Evolutionary conservation across 2,113 vertebrate genomes (phyloP).

Genomic region (Cryptoleucopteryx plumbea): DNA sequence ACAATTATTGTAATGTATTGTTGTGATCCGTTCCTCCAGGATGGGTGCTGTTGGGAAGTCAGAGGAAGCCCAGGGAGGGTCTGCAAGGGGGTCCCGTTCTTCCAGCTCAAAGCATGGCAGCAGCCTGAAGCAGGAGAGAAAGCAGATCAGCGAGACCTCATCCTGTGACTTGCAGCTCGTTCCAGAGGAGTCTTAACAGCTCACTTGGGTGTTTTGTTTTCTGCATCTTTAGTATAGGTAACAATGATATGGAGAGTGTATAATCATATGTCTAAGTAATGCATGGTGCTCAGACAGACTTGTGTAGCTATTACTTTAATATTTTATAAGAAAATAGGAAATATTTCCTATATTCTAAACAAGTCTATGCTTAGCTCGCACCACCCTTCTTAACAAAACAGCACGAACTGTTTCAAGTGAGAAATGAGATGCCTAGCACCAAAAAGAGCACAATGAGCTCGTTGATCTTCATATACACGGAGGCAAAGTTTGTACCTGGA

Average conservation of each 20-base stretch:
- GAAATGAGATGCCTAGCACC: neutral
- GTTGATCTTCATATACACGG: rapidly evolving
- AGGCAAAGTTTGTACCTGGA: rapidly evolving
- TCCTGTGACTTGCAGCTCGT: neutral
- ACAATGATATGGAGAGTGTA: neutral
- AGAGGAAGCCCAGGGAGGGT: neutral
- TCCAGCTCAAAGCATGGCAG: neutral
- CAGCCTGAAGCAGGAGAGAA: neutral
- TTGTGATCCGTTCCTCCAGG: neutral
- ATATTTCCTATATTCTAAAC: neutral
- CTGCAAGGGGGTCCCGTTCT: neutral
- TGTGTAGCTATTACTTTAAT: neutral
- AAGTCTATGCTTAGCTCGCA: neutral
- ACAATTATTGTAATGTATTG: neutral
- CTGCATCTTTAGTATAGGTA: neutral
- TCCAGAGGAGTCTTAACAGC: neutral
- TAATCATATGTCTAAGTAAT: neutral
- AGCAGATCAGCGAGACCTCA: neutral
- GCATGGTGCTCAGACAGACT: neutral
- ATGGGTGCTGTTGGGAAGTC: neutral
- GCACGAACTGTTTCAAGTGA: neutral
- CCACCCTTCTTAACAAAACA: neutral
- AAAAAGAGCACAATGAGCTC: rapidly evolving
- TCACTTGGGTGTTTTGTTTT: neutral
- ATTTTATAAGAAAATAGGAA: neutral